Conservation (phyloP, 1,140 invertebrate species). For the Drosophila sturtevanti region DNA sequence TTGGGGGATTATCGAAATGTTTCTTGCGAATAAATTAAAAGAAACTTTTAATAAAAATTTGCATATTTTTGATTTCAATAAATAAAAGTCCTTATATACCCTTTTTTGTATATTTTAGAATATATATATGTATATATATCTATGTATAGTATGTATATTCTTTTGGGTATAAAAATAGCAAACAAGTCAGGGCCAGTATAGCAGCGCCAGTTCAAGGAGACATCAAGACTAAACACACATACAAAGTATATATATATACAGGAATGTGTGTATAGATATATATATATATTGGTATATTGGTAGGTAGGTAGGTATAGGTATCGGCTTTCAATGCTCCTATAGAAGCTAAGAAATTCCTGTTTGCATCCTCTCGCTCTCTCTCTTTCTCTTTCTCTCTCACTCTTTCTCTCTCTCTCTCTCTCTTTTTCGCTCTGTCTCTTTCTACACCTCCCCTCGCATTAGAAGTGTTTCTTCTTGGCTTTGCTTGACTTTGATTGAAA, state of each 20-base stretch:
- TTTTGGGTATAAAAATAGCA: constrained; percentile 72
- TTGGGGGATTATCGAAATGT: too few relatives aligned
- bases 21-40: too few relatives aligned
- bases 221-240: constrained; percentile 14
- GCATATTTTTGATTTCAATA: too few relatives aligned
- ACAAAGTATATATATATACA: constrained; percentile 1
- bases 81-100: neutral
- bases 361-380: constrained; percentile 12
- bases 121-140: neutral
- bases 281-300: neutral
- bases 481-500: constrained; percentile 57
- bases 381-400: neutral
- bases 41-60: too few relatives aligned
- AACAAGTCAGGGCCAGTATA: constrained; percentile 72
- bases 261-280: constrained; percentile 2
- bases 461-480: constrained; percentile 43
- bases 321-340: constrained; percentile 57
- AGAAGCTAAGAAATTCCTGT: constrained; percentile 45
- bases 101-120: neutral
- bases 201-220: constrained; percentile 58
- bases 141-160: neutral
- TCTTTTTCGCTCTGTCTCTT: neutral
- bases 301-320: constrained; percentile 50
- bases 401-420: neutral
- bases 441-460: too few relatives aligned